Evolutionary conservation across 2,797 vertebrate genomes (phyloP), one percentile per base, ranked within the genome.

Genomic region (Bovichtus variegatus): DNA sequence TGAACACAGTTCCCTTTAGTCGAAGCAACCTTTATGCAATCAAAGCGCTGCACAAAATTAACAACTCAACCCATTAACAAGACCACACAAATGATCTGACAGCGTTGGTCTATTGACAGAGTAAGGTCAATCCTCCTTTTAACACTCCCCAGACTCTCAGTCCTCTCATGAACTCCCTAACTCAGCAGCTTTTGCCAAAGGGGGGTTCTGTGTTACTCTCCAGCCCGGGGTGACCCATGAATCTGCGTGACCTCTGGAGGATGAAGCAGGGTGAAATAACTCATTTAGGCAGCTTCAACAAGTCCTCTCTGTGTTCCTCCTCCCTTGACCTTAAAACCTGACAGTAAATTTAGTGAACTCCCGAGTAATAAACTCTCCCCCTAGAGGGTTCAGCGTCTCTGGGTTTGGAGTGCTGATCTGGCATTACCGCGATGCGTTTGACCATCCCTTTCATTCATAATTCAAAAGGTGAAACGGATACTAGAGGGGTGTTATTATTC

Each of bases 241-340:
- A 90, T 88, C 83, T 67, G 71, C 15, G 80, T 62, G 90, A 93
- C 91, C 91, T 87, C 87, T 70, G 68, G 71, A 50, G 85, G 89
- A 90, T 84, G 71, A 90, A 84, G 80, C 55, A 53, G 66, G 76
- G 81, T 84, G 74, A 74, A 85, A 88, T 92, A 93, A 93, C 78
- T 94, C 91, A 93, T 86, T 83, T 58, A 21, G 82, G 81, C 85
- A 90, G 85, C 87, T 88, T 89, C 91, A 90, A 93, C 92, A 93
- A 93, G 90, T 91, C 76, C 73, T 80, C 80, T 77, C 77, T 88
- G 80, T 90, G 81, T 87, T 83, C 55, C 63, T 44, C 53, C 66
- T 69, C 53, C 49, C 75, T 87, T 75, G 43, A 90, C 90, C 89
- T 87, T 89, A 91, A 92, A 92, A 83, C 79, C 82, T 70, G 44